These are phyloP conservation scores for Microplitis demolitor DNA, from an alignment of 1,140 invertebrate species.

Conservation along the genomic window DNA sequence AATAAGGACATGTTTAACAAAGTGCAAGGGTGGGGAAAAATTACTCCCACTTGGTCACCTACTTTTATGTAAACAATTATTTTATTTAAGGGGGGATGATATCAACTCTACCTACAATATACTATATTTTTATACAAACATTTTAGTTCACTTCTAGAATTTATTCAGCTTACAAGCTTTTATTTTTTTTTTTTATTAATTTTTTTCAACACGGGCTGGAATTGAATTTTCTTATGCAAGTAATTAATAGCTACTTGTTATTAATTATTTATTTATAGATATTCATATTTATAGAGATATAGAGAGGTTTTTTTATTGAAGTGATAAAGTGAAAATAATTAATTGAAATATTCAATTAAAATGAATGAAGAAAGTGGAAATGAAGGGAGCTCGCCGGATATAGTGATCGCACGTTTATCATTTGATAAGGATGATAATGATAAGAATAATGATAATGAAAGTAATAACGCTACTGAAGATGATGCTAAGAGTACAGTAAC, in stretches of 20 bases:
- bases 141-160: constrained; percentile 35
- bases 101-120: background rate
- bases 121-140: constrained; percentile 49
- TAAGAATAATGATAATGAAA: constrained; percentile 24
- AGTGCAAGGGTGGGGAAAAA: constrained; percentile 15
- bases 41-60: background rate
- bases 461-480: constrained; percentile 37
- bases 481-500: constrained; percentile 48
- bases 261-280: no score
- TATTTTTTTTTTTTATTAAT: background rate
- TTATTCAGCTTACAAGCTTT: constrained; percentile 1
- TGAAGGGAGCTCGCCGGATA: constrained; percentile 48
- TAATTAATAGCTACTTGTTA: no score
- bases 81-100: background rate
- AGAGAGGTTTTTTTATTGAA: no score
- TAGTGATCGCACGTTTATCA: constrained; percentile 45
- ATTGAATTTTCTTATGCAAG: background rate
- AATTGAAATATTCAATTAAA: background rate
- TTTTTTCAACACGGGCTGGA: background rate
- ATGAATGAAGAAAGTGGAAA: constrained; percentile 49
- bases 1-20: constrained; percentile 14
- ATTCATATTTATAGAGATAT: no score
- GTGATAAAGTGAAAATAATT: constrained; percentile 19
- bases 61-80: constrained; percentile 20
- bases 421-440: constrained; percentile 42